These are phyloP conservation scores for Phataginus tricuspis DNA, from an alignment of 2,797 vertebrate genomes.

Conservation along the genomic window DNA sequence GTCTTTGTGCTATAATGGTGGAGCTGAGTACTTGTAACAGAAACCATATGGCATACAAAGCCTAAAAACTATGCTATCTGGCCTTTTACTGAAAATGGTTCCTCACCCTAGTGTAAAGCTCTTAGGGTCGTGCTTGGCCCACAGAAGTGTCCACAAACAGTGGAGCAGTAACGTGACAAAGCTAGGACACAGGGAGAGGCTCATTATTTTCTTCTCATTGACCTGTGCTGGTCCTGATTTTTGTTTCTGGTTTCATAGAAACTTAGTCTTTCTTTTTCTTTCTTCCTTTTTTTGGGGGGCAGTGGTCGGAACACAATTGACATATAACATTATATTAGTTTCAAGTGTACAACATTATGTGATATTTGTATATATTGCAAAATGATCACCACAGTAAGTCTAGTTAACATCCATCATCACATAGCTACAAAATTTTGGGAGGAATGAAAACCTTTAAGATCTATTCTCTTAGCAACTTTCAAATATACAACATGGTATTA, in stretches of 20 bases:
- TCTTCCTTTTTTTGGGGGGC: neutral
- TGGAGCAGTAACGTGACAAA: fast-evolving
- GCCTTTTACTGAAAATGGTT: neutral
- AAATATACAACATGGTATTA: neutral
- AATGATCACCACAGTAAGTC: neutral
- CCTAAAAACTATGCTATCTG: neutral
- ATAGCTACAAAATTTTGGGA: neutral
- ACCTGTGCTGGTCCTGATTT: neutral
- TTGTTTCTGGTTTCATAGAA: neutral
- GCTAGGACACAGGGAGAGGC: neutral
- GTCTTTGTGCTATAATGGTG: neutral
- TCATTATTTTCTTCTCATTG: neutral
- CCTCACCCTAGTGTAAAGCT: neutral
- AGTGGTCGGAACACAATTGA: neutral
- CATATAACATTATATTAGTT: neutral
- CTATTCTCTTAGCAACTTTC: neutral
- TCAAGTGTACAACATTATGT: neutral
- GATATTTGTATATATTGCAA: no score
- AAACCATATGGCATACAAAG: neutral
- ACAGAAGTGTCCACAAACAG: neutral
- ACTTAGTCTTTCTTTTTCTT: neutral
- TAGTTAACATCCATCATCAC: neutral
- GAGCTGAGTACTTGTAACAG: neutral
- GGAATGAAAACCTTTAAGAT: neutral
- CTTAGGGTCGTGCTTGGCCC: neutral